Evolutionary conservation across 2,888 invertebrate species (phyloP).

Genomic region (Suillia variegata): DNA sequence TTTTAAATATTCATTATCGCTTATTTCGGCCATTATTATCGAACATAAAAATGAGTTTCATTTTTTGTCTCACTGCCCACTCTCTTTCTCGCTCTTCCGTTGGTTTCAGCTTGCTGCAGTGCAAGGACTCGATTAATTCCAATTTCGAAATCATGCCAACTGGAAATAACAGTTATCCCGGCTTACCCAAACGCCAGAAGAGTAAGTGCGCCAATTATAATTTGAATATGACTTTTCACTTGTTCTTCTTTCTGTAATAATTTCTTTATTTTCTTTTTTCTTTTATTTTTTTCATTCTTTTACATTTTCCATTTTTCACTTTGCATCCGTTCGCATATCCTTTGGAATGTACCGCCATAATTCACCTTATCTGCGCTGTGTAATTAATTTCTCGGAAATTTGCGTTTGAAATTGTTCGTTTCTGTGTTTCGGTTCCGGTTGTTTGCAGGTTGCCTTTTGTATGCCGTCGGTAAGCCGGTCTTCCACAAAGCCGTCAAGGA

Average conservation of each 20-base stretch:
- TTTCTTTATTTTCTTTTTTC: background rate
- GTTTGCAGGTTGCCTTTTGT: conserved; percentile 78
- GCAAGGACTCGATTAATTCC: conserved; percentile 66
- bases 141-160: conserved; percentile 66
- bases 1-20: conserved; percentile 16
- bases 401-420: background rate
- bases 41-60: too few species aligned
- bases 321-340: background rate
- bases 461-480: conserved; percentile 92
- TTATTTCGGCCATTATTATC: conserved; percentile 15
- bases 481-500: conserved; percentile 81
- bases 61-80: too few species aligned
- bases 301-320: background rate
- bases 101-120: conserved; percentile 63
- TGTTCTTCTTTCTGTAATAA: background rate
- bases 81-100: too few species aligned
- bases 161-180: conserved; percentile 67
- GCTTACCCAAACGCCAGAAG: conserved; percentile 62
- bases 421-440: background rate
- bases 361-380: background rate
- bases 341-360: background rate
- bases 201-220: conserved; percentile 41
- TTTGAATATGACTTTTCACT: background rate
- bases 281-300: background rate
- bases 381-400: conserved; percentile 4